Evolutionary conservation across 1,140 invertebrate genomes (phyloP).

Genomic region (Lutraria rhynchaena): DNA sequence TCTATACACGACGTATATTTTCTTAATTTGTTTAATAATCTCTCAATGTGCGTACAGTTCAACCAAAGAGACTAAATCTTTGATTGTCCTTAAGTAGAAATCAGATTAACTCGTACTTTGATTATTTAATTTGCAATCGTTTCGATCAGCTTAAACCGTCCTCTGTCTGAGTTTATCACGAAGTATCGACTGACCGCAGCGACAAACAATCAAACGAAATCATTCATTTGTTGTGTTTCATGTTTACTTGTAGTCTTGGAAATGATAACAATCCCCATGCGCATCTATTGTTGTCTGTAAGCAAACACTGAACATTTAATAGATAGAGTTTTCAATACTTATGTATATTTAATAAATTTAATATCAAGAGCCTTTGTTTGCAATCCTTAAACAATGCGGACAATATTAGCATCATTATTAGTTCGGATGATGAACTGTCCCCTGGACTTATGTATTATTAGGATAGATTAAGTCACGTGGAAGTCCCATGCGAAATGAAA

Average conservation of each 20-base stretch:
- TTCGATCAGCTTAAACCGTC: too few relatives aligned
- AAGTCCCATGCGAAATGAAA: too few relatives aligned
- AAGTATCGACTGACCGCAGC: constrained; percentile 11
- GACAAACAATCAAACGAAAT: constrained; percentile 17
- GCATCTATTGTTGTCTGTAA: constrained; percentile 9
- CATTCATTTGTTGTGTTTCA: constrained; percentile 30
- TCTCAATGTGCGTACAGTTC: too few relatives aligned
- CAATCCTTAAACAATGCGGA: constrained; percentile 23
- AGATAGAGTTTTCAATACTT: constrained; percentile 14
- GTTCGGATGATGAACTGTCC: too few relatives aligned
- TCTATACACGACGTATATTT: too few relatives aligned
- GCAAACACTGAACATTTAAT: constrained; percentile 37
- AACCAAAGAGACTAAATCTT: too few relatives aligned
- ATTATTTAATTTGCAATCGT: too few relatives aligned
- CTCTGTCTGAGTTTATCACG: neutral
- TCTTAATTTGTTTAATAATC: too few relatives aligned
- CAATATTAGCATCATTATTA: constrained; percentile 40
- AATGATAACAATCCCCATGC: neutral
- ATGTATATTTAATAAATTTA: constrained; percentile 52
- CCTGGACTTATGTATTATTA: too few relatives aligned
- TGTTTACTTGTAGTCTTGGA: constrained; percentile 32
- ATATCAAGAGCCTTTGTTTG: constrained; percentile 42
- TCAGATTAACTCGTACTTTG: too few relatives aligned
- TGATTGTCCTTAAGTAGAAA: too few relatives aligned
- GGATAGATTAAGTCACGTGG: neutral